These are phyloP conservation scores for Heliopora coerulea DNA, from an alignment of 92 coral and sea anemone genomes.

Conservation along the genomic window DNA sequence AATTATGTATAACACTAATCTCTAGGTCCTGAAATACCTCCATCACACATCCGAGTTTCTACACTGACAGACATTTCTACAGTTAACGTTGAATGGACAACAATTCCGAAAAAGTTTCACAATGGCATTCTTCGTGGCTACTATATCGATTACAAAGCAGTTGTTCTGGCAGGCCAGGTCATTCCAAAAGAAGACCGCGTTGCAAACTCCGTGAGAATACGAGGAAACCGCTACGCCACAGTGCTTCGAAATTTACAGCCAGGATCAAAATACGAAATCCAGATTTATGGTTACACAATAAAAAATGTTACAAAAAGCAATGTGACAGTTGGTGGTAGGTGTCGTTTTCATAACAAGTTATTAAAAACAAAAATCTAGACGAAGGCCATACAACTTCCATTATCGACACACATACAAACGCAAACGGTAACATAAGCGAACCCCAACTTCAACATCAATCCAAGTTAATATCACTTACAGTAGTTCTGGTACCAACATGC, in stretches of 20 bases:
- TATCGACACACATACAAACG: too few species aligned
- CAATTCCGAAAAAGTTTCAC: conserved; percentile 12
- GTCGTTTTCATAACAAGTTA: background rate
- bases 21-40: conserved; percentile 26
- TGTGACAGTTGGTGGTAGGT: conserved; percentile 14
- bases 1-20: too few species aligned
- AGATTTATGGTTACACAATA: conserved; percentile 13
- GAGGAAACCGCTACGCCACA: conserved; percentile 23
- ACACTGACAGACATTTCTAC: conserved; percentile 8
- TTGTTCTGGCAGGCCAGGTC: conserved; percentile 24
- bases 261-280: conserved; percentile 17
- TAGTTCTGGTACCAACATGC: too few species aligned
- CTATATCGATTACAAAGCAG: conserved; percentile 15
- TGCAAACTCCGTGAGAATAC: background rate
- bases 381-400: too few species aligned
- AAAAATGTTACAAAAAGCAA: conserved; percentile 31
- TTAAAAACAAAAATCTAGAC: too few species aligned
- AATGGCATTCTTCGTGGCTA: conserved; percentile 44
- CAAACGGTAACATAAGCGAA: too few species aligned
- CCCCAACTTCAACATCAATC: too few species aligned
- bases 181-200: conserved; percentile 2
- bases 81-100: conserved; percentile 22
- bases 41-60: conserved; percentile 14
- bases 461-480: too few species aligned
- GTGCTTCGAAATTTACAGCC: conserved; percentile 1